Evolutionary conservation across 2,888 invertebrate species (phyloP).

Genomic region (Sphaerolaimus hirsutus): DNA sequence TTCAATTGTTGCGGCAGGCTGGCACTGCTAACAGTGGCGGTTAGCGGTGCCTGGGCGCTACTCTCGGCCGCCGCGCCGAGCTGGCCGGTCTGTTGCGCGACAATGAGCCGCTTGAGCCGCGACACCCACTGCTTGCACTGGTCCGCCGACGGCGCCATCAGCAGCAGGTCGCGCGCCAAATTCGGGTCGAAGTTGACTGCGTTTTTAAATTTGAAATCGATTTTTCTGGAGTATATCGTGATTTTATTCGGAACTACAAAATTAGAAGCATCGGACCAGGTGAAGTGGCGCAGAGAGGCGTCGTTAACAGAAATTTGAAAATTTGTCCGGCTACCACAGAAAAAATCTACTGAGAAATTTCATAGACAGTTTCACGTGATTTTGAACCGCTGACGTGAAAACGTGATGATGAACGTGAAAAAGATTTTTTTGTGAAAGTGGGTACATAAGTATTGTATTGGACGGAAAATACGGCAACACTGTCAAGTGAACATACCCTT

Average conservation of each 20-base stretch:
- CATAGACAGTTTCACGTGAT: too few species aligned
- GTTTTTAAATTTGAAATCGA: too few species aligned
- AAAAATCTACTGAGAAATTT: background rate
- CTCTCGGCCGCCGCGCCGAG: constrained; percentile 49
- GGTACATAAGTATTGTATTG: background rate
- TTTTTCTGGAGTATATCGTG: too few species aligned
- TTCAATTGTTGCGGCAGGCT: constrained; percentile 6
- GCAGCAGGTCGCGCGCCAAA: constrained; percentile 68
- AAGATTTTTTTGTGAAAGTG: background rate
- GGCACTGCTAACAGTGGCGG: constrained; percentile 6
- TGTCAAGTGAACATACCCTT: constrained; percentile 33
- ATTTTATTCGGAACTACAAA: too few species aligned
- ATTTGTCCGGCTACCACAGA: too few species aligned
- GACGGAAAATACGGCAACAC: background rate
- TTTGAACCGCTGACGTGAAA: too few species aligned
- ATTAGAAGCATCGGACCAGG: too few species aligned
- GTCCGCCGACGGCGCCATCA: constrained; percentile 57
- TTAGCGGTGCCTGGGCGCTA: constrained; percentile 31
- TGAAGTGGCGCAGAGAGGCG: too few species aligned
- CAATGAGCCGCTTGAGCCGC: constrained; percentile 65
- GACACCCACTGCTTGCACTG: constrained; percentile 80
- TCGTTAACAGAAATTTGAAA: too few species aligned
- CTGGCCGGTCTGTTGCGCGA: constrained; percentile 55
- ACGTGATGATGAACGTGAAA: background rate
- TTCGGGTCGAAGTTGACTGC: constrained; percentile 69